phyloP scores from a whole-genome alignment of 2,113 vertebrate genomes.

The Clarias magur region DNA sequence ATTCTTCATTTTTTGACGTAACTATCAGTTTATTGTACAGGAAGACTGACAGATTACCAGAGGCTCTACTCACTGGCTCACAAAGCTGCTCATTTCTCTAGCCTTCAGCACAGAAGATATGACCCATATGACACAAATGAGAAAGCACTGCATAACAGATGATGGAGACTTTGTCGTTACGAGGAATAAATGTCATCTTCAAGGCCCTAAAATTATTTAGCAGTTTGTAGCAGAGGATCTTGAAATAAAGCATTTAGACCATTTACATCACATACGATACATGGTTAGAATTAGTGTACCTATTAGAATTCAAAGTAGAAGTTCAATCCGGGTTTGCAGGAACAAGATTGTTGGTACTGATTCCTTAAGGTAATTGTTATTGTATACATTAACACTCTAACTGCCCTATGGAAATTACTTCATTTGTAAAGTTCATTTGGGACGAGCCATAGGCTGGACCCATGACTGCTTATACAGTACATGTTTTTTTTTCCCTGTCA shows the following conservation, averaged over 20 bases:
- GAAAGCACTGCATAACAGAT: conserved; percentile 19
- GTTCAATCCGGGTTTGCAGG: neutral
- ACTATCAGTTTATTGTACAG: neutral
- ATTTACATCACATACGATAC: neutral
- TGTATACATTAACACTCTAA: neutral
- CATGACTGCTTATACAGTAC: neutral
- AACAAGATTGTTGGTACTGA: neutral
- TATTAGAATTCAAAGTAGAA: neutral
- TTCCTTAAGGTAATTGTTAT: neutral
- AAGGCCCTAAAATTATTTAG: conserved; percentile 19
- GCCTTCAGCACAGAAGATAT: conserved; percentile 17
- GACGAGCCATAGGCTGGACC: neutral
- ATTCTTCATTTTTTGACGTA: neutral
- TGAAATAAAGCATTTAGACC: neutral
- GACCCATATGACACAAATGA: conserved; percentile 22
- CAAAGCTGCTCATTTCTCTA: conserved; percentile 13
- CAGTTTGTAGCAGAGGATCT: neutral
- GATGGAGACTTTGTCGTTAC: conserved; percentile 16
- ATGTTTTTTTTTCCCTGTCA: neutral
- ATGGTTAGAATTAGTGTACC: neutral
- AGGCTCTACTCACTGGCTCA: conserved; percentile 15
- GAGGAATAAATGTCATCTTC: conserved; percentile 19
- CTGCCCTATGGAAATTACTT: neutral
- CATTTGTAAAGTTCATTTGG: neutral
- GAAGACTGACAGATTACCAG: neutral